Evolutionary conservation across 2,113 vertebrate genomes (phyloP).

Genomic region (Jacana jacana): DNA sequence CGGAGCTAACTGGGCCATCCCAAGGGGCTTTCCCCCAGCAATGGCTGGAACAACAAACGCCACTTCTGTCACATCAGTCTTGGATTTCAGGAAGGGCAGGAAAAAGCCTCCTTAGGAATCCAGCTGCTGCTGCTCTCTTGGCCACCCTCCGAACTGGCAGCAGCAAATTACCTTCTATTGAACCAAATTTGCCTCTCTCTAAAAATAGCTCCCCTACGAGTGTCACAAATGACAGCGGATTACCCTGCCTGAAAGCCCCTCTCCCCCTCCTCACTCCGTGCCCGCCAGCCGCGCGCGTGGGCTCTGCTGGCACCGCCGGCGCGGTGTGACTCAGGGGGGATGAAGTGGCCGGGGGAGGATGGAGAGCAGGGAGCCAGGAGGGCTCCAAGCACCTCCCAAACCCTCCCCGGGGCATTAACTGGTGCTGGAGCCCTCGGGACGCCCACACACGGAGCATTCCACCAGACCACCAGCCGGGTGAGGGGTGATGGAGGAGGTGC

Average conservation of each 20-base stretch:
- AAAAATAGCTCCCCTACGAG: slow-evolving; percentile 58
- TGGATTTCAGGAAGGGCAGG: slow-evolving; percentile 26
- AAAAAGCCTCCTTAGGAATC: slow-evolving; percentile 48
- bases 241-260: not conserved
- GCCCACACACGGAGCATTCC: accelerated
- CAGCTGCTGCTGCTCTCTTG: slow-evolving; percentile 49
- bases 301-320: not conserved
- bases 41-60: slow-evolving; percentile 13
- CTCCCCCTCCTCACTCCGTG: not conserved
- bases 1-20: not conserved
- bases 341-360: not conserved
- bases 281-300: not conserved
- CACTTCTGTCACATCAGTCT: not conserved
- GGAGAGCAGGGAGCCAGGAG: not conserved
- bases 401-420: accelerated
- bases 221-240: slow-evolving; percentile 1
- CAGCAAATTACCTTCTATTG: slow-evolving; percentile 56
- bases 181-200: slow-evolving; percentile 59
- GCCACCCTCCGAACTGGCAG: slow-evolving; percentile 47
- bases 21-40: slow-evolving; percentile 37
- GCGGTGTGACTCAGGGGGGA: accelerated
- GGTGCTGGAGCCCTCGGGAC: not conserved
- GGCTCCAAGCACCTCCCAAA: not conserved
- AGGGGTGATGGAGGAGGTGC: not conserved
- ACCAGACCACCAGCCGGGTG: accelerated